Evolutionary conservation across 2,113 vertebrate genomes (phyloP).

Genomic region (Laticauda colubrina): DNA sequence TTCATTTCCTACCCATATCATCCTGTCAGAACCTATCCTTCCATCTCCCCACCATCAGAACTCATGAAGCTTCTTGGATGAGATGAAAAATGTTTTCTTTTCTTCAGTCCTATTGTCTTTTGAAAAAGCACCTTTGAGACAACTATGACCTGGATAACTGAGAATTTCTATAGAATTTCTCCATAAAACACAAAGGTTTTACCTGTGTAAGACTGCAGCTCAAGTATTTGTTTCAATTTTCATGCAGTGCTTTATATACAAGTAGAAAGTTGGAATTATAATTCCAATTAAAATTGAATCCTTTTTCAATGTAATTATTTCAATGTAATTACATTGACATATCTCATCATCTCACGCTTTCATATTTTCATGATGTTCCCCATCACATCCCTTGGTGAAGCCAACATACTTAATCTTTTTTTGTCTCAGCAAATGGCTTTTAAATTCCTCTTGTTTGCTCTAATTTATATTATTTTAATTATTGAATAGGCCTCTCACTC

Average conservation of each 20-base stretch:
- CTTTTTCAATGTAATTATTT: not conserved
- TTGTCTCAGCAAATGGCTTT: constrained; percentile 66
- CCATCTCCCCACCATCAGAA: not conserved
- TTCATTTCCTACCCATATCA: not conserved
- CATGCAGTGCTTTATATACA: not conserved
- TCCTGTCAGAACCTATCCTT: not conserved
- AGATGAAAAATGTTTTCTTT: not conserved
- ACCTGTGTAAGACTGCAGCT: not conserved
- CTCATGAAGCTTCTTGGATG: not conserved
- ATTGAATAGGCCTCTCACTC: constrained; percentile 65
- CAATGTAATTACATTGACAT: not conserved
- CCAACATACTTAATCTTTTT: constrained; percentile 52
- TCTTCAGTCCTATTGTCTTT: not conserved
- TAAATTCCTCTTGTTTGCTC: constrained; percentile 62
- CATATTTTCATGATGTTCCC: constrained; percentile 20
- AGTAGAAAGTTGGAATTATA: not conserved
- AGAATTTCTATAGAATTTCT: not conserved
- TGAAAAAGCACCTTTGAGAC: not conserved
- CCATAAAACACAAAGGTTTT: not conserved
- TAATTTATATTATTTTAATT: constrained; percentile 73
- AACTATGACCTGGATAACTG: not conserved
- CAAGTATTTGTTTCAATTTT: not conserved
- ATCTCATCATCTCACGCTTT: not conserved
- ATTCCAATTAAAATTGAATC: constrained; percentile 17
- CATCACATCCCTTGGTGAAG: constrained; percentile 33